Base-by-base conservation (phyloP, 1,140 invertebrate species). In the Caenorhabditis brenneri region DNA sequence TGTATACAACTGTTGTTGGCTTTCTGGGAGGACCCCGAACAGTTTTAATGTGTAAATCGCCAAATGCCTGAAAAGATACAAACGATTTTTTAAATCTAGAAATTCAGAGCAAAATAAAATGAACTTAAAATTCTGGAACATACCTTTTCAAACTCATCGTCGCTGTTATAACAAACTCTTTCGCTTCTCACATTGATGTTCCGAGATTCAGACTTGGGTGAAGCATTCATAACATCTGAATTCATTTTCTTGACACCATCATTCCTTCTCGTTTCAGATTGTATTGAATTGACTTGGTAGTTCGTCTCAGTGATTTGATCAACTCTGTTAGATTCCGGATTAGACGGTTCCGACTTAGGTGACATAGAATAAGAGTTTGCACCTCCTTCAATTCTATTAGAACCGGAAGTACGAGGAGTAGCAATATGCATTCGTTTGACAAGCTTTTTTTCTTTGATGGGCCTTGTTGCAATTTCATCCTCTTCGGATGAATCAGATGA, bases 401-500 rank as follows among this genome's bases (percentile, higher is more conserved):
- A 29, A 58, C n/a, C n/a, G n/a, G n/a, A n/a, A n/a, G 9, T 15
- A 12, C 22, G 9, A 22, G 22, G 7, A 55, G 9, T 15, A 22
- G 53, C 9, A 9, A 24, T 24, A 10, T 12, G 12, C 22, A 10
- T 55, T 55, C 24, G n/a, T n/a, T n/a, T n/a, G n/a, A 55, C 5
- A 27, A 27, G n/a, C 36, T 31, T 39, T n/a, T n/a, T 2, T 74
- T 36, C 15, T 65, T 36, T n/a, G 7, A 3, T 5, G 6, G 19
- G 31, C 10, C 12, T 3, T 1, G 9, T 7, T 33, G 2, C 31
- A 19, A 22, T 7, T 65, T 27, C 65, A 19, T 74, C 65, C 6
- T 74, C 65, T 15, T 74, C 65, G n/a, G 65, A 74, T 2, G 58
- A 65, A 36, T 65, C 58, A 22, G 58, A 65, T 2, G 65, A 74